Percentiles rank a stretch among this genome's conserved stretches.
These are phyloP conservation scores for Eutolmus rufibarbis DNA, from an alignment of 2,888 invertebrate genomes.

Conservation along the genomic window DNA sequence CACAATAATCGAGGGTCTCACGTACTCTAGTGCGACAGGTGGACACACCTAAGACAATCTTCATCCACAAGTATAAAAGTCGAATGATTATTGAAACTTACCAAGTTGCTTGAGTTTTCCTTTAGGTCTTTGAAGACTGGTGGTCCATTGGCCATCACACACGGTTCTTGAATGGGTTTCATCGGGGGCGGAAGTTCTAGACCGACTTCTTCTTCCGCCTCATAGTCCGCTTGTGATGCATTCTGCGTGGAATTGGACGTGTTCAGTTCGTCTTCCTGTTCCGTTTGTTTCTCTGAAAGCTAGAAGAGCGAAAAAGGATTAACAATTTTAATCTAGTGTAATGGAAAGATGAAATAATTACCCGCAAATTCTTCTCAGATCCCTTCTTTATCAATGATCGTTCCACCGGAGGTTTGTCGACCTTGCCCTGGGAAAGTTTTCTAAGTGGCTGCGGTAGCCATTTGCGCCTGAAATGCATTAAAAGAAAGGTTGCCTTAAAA, in stretches of 20 bases:
- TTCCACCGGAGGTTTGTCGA: conserved; percentile 72
- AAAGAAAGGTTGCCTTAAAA: background rate
- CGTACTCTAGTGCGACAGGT: background rate
- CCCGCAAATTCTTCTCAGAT: conserved; percentile 85
- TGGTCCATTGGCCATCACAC: conserved; percentile 62
- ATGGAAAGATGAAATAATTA: conserved; percentile 57
- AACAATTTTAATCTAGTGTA: background rate
- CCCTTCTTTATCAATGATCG: conserved; percentile 78
- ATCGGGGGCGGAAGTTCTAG: conserved; percentile 93
- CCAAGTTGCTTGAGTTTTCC: conserved; percentile 69
- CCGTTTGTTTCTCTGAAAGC: conserved; percentile 60
- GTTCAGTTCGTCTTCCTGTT: conserved; percentile 58
- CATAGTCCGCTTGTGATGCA: conserved; percentile 54
- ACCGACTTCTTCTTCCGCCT: conserved; percentile 78
- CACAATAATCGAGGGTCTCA: background rate
- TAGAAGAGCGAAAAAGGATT: conserved; percentile 43
- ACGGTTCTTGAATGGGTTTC: conserved; percentile 85
- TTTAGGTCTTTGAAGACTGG: conserved; percentile 64
- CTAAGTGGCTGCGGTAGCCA: conserved; percentile 88
- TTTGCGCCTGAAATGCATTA: conserved; percentile 73
- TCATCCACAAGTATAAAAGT: background rate
- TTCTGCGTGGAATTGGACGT: conserved; percentile 53
- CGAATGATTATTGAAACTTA: conserved; percentile 58
- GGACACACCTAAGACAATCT: background rate
- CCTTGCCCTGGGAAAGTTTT: conserved; percentile 88